Evolutionary conservation across 2,888 invertebrate species (phyloP).

Genomic region (Drosophila ustulata): DNA sequence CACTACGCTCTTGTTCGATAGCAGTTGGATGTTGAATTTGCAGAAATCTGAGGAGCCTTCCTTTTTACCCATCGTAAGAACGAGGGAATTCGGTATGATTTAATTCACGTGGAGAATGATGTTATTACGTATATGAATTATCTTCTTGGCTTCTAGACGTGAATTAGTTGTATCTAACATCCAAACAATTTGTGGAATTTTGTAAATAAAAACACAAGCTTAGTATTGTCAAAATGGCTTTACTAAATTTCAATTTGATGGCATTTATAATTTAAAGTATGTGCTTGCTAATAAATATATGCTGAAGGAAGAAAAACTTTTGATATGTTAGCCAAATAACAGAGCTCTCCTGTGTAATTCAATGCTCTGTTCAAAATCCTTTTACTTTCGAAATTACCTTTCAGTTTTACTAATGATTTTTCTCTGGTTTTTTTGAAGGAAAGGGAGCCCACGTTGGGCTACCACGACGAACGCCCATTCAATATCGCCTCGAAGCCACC

Average conservation of each 20-base stretch:
- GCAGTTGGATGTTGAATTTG: slow-evolving; percentile 40
- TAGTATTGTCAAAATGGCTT: slow-evolving; percentile 13
- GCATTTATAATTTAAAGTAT: neutral
- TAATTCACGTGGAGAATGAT: neutral
- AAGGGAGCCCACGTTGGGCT: neutral
- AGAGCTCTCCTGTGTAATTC: too few species aligned
- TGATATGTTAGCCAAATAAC: neutral
- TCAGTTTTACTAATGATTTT: slow-evolving; percentile 6
- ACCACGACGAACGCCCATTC: slow-evolving; percentile 17
- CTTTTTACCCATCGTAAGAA: slow-evolving; percentile 20
- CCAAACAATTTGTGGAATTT: slow-evolving; percentile 33
- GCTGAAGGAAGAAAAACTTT: neutral
- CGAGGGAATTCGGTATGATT: slow-evolving; percentile 7
- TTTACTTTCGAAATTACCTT: slow-evolving; percentile 7
- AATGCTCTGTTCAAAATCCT: slow-evolving; percentile 2
- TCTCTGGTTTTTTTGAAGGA: neutral
- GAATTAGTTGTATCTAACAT: slow-evolving; percentile 12
- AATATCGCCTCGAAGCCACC: slow-evolving; percentile 17
- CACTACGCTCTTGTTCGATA: slow-evolving; percentile 48
- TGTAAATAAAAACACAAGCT: slow-evolving; percentile 18
- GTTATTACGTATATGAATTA: neutral
- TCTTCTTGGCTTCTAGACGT: slow-evolving; percentile 2
- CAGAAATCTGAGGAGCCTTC: neutral
- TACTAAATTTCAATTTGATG: neutral
- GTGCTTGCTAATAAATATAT: neutral